Evolutionary conservation across 2,888 invertebrate genomes (phyloP).

Genomic region (Diarsia brunnea): DNA sequence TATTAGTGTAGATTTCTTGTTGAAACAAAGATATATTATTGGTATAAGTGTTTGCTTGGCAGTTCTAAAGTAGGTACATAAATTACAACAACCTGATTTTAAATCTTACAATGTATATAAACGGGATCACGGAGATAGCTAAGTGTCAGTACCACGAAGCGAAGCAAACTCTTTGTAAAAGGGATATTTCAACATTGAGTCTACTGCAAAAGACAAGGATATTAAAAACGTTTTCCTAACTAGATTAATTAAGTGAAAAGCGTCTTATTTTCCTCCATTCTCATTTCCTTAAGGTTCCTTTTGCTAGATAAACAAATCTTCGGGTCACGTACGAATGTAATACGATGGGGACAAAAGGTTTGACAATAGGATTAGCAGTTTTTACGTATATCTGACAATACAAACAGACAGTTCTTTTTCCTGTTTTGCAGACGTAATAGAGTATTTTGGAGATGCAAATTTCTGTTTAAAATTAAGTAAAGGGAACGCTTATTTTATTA

Average conservation of each 20-base stretch:
- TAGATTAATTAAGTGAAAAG: constrained; percentile 46
- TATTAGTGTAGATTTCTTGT: too few relatives aligned
- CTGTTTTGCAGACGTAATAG: constrained; percentile 16
- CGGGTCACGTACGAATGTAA: constrained; percentile 51
- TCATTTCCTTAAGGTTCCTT: constrained; percentile 14
- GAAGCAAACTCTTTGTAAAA: neutral
- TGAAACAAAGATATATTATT: too few relatives aligned
- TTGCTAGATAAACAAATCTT: constrained; percentile 39
- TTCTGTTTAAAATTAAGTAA: neutral
- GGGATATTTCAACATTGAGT: neutral
- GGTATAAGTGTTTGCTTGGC: too few relatives aligned
- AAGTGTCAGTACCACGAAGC: neutral
- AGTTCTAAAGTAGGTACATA: neutral
- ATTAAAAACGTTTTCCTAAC: neutral
- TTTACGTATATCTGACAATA: constrained; percentile 41
- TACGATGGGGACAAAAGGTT: constrained; percentile 55
- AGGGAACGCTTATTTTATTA: neutral
- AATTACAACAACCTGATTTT: neutral
- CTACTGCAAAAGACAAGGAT: neutral
- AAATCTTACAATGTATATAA: neutral
- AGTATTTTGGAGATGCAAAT: neutral
- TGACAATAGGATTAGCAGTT: constrained; percentile 42
- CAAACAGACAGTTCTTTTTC: constrained; percentile 36
- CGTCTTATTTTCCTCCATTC: constrained; percentile 10
- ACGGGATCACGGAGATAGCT: too few relatives aligned